A percentile compares a stretch with the other conserved stretches of the same genome.
Evolutionary conservation across 2,113 vertebrate species (phyloP).

Genomic region (Nothobranchius kuhntae): DNA sequence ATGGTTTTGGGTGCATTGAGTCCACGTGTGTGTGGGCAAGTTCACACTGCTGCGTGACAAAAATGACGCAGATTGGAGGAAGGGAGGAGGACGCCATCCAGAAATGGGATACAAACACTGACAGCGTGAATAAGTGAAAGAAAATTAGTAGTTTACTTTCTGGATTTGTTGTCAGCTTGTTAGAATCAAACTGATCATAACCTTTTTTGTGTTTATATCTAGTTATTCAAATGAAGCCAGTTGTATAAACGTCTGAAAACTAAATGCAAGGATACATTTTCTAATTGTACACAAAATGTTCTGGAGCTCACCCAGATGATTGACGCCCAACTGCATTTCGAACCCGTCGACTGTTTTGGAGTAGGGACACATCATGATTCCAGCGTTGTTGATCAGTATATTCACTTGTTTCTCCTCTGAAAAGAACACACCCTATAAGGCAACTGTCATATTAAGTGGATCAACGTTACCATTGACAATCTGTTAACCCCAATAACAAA

Average conservation of each 20-base stretch:
- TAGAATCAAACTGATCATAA: too few species aligned
- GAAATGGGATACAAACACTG: background rate
- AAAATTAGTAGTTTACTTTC: background rate
- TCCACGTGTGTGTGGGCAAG: slow-evolving; percentile 1
- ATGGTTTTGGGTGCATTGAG: background rate
- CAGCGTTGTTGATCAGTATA: slow-evolving; percentile 82
- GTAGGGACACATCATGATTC: slow-evolving; percentile 83
- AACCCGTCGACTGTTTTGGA: slow-evolving; percentile 80
- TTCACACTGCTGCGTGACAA: slow-evolving; percentile 44
- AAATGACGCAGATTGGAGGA: slow-evolving; percentile 39
- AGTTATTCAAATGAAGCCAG: too few species aligned
- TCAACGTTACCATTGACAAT: too few species aligned
- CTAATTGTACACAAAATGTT: too few species aligned
- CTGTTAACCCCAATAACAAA: too few species aligned
- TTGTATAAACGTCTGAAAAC: background rate
- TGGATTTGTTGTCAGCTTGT: background rate
- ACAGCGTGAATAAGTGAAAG: slow-evolving; percentile 20
- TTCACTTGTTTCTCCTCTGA: slow-evolving; percentile 80
- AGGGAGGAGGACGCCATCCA: background rate
- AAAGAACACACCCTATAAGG: background rate
- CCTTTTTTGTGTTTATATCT: too few species aligned
- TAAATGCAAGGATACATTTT: too few species aligned
- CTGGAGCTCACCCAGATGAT: slow-evolving; percentile 77
- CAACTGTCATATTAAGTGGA: too few species aligned
- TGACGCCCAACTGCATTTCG: slow-evolving; percentile 82